Conservation (phyloP, 2,113 vertebrate species). For the Lethenteron camtschaticum region DNA sequence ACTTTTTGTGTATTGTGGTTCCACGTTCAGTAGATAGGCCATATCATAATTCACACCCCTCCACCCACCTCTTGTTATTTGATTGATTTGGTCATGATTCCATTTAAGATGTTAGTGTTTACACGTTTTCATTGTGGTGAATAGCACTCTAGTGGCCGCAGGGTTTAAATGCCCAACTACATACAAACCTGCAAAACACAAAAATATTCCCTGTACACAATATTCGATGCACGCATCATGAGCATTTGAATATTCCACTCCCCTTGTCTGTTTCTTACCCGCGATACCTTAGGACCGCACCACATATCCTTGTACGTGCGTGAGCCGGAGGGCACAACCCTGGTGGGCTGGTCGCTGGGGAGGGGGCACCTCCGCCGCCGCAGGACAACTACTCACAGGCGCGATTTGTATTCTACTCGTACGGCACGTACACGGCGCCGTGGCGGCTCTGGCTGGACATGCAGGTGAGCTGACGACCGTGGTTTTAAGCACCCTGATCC, state of each 20-base stretch:
- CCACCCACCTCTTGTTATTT: too few species aligned
- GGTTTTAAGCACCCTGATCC: too few species aligned
- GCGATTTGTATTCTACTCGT: slow-evolving; percentile 85
- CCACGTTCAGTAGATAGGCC: too few species aligned
- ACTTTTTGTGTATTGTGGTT: too few species aligned
- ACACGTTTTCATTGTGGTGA: too few species aligned
- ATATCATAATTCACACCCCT: too few species aligned
- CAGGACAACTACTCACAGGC: slow-evolving; percentile 35
- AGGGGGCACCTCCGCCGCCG: slow-evolving; percentile 31
- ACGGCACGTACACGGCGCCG: slow-evolving; percentile 35
- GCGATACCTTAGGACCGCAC: slow-evolving; percentile 39
- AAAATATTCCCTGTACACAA: background rate
- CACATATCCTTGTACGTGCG: slow-evolving; percentile 73
- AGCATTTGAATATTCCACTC: background rate
- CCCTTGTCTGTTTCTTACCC: background rate
- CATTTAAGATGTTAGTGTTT: too few species aligned
- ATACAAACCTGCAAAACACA: background rate
- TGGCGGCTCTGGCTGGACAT: slow-evolving; percentile 87
- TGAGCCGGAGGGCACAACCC: slow-evolving; percentile 27
- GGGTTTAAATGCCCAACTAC: background rate
- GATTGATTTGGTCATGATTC: too few species aligned
- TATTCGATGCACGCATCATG: background rate
- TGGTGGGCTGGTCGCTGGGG: slow-evolving; percentile 61
- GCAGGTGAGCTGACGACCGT: slow-evolving; percentile 23
- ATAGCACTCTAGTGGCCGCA: too few species aligned